phyloP scores from a whole-genome alignment of 2,888 invertebrate species.

The Zonitis immaculata region DNA sequence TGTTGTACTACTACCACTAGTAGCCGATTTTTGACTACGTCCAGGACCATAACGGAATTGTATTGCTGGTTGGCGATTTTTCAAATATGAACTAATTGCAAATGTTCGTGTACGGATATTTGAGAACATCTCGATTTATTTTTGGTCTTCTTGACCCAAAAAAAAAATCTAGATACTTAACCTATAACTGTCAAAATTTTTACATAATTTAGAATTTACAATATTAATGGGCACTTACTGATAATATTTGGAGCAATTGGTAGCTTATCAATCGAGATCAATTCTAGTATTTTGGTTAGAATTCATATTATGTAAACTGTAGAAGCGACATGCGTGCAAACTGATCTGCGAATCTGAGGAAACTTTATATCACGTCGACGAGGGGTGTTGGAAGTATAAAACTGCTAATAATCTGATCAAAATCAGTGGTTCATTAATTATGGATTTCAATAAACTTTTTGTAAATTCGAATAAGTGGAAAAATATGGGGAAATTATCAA shows the following conservation, averaged over 20 bases:
- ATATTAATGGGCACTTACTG: background rate
- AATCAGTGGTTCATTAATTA: no score
- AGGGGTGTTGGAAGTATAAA: background rate
- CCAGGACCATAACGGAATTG: slow-evolving; percentile 44
- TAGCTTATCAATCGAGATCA: background rate
- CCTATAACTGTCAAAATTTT: background rate
- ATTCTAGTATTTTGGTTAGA: background rate
- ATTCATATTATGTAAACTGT: background rate
- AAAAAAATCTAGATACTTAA: slow-evolving; percentile 6
- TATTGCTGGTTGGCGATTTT: slow-evolving; percentile 31
- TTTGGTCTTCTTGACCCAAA: slow-evolving; percentile 8
- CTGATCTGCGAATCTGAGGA: background rate
- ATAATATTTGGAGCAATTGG: background rate
- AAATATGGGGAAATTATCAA: no score
- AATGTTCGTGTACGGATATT: slow-evolving; percentile 29
- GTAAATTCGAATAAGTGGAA: no score
- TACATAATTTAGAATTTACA: background rate
- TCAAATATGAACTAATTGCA: slow-evolving; percentile 31
- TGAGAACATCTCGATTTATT: slow-evolving; percentile 11
- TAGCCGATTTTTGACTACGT: slow-evolving; percentile 28
- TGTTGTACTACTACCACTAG: slow-evolving; percentile 8
- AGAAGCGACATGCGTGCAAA: background rate
- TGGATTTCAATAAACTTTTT: no score
- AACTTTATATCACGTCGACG: background rate
- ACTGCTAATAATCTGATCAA: no score